Conservation (phyloP, 2,888 invertebrate genomes). For the Cylindroiulus punctatus region DNA sequence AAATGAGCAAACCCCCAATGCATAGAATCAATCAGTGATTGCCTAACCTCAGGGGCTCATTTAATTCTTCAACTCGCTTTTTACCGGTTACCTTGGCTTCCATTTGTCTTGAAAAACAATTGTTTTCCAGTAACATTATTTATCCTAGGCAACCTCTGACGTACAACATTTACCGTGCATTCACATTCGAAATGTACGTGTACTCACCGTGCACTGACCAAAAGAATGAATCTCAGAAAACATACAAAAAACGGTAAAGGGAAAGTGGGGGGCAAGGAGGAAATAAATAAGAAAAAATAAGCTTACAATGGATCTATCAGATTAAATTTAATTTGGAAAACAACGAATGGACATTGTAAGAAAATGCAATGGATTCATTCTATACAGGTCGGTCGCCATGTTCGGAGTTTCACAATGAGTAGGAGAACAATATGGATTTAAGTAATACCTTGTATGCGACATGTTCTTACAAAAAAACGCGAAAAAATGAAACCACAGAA, state of each 20-base stretch:
- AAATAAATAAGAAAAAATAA: too few relatives aligned
- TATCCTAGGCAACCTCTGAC: constrained; percentile 18
- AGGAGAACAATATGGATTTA: background rate
- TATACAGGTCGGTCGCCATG: background rate
- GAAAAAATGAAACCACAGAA: background rate
- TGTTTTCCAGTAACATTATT: constrained; percentile 12
- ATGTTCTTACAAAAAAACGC: background rate
- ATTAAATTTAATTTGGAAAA: constrained; percentile 34
- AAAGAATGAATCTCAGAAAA: background rate
- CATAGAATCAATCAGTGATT: constrained; percentile 7
- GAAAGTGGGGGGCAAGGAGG: too few relatives aligned
- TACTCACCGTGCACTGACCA: background rate
- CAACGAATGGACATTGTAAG: background rate
- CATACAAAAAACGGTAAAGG: background rate
- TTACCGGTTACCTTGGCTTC: background rate
- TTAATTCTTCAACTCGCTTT: background rate
- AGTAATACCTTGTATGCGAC: background rate
- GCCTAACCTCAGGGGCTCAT: constrained; percentile 15
- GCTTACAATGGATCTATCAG: background rate
- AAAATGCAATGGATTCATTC: background rate
- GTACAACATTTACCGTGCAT: background rate
- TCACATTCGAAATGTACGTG: background rate
- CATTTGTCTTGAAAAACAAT: constrained; percentile 29
- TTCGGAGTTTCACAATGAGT: background rate
- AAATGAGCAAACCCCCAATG: constrained; percentile 14